Base-by-base conservation (phyloP, 2,113 vertebrate genomes). In the Atrichornis clamosus region DNA sequence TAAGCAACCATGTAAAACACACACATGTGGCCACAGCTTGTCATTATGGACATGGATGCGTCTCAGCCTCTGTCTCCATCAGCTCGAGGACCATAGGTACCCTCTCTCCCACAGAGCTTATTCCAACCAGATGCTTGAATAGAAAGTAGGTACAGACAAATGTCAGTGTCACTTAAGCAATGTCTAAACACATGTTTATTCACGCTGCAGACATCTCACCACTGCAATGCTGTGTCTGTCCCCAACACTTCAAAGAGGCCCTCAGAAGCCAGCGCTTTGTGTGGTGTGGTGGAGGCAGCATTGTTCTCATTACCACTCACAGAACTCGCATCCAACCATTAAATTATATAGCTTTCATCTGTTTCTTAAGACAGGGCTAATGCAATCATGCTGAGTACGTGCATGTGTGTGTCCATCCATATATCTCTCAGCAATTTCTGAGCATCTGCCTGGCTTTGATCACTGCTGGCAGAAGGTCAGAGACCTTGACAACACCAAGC, bases 291-390 rank as follows among this genome's bases (percentile, higher is more conserved):
- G 6, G 63, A 88, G 60, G 39, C 50, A 90, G 73, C 83, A 92
- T 92, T 94, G 86, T 92, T 95, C 88, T 90, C 86, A 86, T 97
- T 83, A 83, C 92, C 55, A 53, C 85, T 90, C 67, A 83, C 74
- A 94, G 85, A 97, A 95, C 59, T 90, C 0, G 0, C n/a, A 90
- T 83, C 59, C 94, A 94, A 27, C 49, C 75, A 83, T 91, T 91
- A 96, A 90, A 87, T 85, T 92, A 83, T 65, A 95, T 26, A 85
- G 92, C 74, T 97, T 96, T 97, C 94, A 94, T 95, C 90, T 95
- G 79, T 65, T 87, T 87, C 74, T 83, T 60, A 83, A 92, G 85
- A 92, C 52, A 83, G 90, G 46, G 58, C 78, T 96, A 95, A 95
- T 42, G n/a, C 11, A 4, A 88, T 56, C 85, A 58, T 62, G 70